Conservation (phyloP, 1,140 invertebrate genomes). For the Bombus soroeensis region DNA sequence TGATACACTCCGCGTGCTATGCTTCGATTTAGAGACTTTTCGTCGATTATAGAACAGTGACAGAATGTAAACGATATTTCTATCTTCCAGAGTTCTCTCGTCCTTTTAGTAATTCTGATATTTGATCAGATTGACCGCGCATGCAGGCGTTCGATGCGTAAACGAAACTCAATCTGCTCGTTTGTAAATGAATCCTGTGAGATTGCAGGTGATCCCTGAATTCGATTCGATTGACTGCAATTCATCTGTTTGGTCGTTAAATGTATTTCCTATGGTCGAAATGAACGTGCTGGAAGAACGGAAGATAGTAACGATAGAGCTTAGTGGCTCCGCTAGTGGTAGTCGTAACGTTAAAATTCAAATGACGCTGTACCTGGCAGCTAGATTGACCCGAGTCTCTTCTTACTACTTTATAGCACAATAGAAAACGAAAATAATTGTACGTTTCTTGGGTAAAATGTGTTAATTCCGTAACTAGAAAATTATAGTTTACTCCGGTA, state of each 20-base stretch:
- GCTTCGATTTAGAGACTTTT: neutral
- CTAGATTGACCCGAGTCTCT: neutral
- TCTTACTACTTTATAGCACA: neutral
- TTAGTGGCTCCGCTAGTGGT: neutral
- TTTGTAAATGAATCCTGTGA: neutral
- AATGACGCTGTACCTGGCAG: neutral
- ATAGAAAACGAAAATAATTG: neutral
- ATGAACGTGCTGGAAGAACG: neutral
- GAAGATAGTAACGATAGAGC: constrained; percentile 12
- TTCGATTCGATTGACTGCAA: neutral
- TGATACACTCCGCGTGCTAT: neutral
- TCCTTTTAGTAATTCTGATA: neutral
- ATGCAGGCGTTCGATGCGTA: too few relatives aligned
- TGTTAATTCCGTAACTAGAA: neutral
- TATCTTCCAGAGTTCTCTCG: neutral
- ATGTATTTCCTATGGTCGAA: neutral
- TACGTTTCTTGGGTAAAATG: neutral
- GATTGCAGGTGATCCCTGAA: neutral
- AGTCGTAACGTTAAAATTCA: neutral
- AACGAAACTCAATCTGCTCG: neutral
- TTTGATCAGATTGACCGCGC: neutral
- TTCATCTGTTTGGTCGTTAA: neutral
- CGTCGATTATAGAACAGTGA: neutral
- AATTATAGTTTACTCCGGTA: neutral
- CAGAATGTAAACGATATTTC: neutral